Evolutionary conservation across 2,888 invertebrate genomes (phyloP).

Genomic region (Branchellion lobata): DNA sequence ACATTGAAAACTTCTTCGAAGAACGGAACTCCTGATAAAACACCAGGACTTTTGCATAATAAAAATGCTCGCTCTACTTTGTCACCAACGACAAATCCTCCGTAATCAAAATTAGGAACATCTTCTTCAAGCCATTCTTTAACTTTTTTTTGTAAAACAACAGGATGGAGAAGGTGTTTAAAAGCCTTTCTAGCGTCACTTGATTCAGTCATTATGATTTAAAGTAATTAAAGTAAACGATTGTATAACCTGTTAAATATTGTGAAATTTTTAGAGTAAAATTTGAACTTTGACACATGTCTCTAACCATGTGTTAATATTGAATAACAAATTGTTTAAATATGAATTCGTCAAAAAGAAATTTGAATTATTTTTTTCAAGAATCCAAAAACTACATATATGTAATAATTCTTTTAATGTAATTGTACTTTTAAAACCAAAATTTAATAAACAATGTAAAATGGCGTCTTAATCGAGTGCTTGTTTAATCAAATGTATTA

Average conservation of each 20-base stretch:
- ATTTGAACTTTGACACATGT: too few relatives aligned
- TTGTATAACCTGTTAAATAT: too few relatives aligned
- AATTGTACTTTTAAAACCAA: not conserved
- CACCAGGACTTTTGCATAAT: slow-evolving; percentile 58
- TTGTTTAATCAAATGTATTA: not conserved
- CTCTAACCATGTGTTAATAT: too few relatives aligned
- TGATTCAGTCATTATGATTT: not conserved
- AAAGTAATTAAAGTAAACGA: too few relatives aligned
- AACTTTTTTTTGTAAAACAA: slow-evolving; percentile 55
- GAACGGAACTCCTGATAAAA: slow-evolving; percentile 63
- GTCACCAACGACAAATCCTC: slow-evolving; percentile 61
- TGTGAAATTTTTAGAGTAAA: too few relatives aligned
- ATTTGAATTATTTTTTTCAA: too few relatives aligned
- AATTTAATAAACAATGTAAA: slow-evolving; percentile 17
- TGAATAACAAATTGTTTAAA: too few relatives aligned
- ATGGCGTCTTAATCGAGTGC: slow-evolving; percentile 11
- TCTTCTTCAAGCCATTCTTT: slow-evolving; percentile 60
- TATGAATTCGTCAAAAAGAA: too few relatives aligned
- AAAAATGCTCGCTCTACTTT: slow-evolving; percentile 57
- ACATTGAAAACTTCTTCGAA: slow-evolving; percentile 62
- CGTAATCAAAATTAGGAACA: slow-evolving; percentile 60
- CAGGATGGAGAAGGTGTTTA: slow-evolving; percentile 58
- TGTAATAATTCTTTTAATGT: too few relatives aligned
- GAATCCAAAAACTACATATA: too few relatives aligned
- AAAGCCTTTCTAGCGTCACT: not conserved